These are phyloP conservation scores for Cephus pulcher DNA, from an alignment of 2,888 invertebrate genomes.

Conservation along the genomic window DNA sequence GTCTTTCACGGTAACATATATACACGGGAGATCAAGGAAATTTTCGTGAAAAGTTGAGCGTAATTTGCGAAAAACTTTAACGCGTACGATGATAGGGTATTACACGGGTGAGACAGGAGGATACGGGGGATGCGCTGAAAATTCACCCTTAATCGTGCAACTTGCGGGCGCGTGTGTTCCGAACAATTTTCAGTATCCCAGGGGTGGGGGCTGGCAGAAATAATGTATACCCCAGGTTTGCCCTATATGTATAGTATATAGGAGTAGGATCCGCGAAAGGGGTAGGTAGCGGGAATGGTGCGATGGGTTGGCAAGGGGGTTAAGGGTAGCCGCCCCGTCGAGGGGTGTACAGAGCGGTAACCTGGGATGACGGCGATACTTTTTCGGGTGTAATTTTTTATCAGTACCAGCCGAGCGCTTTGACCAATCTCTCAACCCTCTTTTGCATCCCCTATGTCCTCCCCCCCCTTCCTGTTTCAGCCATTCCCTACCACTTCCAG, in stretches of 20 bases:
- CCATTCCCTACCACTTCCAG: conserved; percentile 8
- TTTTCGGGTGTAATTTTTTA: conserved; percentile 61
- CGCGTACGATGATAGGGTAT: neutral
- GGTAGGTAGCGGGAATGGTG: neutral
- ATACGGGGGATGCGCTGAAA: conserved; percentile 12
- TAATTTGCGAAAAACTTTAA: neutral
- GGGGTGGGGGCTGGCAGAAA: conserved; percentile 38
- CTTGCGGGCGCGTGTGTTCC: conserved; percentile 44
- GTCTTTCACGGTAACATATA: no score
- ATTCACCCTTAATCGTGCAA: conserved; percentile 38
- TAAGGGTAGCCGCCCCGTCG: conserved; percentile 23
- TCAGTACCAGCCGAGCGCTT: conserved; percentile 55
- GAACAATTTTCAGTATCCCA: conserved; percentile 51
- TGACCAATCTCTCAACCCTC: conserved; percentile 54
- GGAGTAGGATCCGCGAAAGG: conserved; percentile 12
- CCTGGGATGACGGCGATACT: conserved; percentile 49
- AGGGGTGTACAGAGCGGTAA: conserved; percentile 24
- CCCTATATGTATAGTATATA: conserved; percentile 20
- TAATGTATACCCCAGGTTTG: conserved; percentile 57
- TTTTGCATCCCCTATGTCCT: conserved; percentile 16
- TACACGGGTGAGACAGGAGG: neutral
- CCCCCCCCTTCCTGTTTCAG: conserved; percentile 10
- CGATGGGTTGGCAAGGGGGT: conserved; percentile 29
- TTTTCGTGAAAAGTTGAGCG: neutral
- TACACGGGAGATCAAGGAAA: neutral